Conservation (phyloP, 1,140 invertebrate species). For the Parasteatoda tepidariorum region DNA sequence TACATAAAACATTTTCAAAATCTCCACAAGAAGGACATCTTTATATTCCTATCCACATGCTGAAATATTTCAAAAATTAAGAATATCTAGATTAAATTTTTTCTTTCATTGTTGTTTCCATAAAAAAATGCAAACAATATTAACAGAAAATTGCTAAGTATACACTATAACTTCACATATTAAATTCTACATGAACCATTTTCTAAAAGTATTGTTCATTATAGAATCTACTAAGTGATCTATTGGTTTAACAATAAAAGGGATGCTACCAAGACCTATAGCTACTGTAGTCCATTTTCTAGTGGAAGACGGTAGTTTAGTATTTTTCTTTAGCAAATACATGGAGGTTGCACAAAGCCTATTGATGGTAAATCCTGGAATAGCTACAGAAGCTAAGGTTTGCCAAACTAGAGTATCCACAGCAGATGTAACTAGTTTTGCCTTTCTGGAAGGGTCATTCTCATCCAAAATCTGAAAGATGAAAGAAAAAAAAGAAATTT, state of each 20-base stretch:
- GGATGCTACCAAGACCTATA: slow-evolving; percentile 86
- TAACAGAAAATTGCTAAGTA: too few species aligned
- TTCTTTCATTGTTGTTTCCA: too few species aligned
- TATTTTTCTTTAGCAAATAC: slow-evolving; percentile 71
- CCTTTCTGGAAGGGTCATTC: slow-evolving; percentile 61
- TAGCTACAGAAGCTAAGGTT: slow-evolving; percentile 87
- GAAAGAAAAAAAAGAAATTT: slow-evolving; percentile 61
- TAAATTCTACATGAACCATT: slow-evolving; percentile 62
- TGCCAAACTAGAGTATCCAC: slow-evolving; percentile 93
- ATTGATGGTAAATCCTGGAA: slow-evolving; percentile 94
- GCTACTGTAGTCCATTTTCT: slow-evolving; percentile 79
- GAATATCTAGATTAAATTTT: too few species aligned
- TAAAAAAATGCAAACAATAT: too few species aligned
- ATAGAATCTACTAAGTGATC: slow-evolving; percentile 81
- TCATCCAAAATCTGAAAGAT: slow-evolving; percentile 64
- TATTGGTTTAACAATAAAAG: slow-evolving; percentile 93
- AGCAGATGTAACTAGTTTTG: slow-evolving; percentile 71
- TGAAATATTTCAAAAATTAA: too few species aligned
- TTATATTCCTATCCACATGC: too few species aligned
- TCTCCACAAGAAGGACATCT: too few species aligned
- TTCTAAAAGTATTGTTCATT: slow-evolving; percentile 79
- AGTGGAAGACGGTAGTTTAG: slow-evolving; percentile 70
- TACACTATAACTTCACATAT: too few species aligned
- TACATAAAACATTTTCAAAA: too few species aligned
- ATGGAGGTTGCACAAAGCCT: slow-evolving; percentile 78